These are phyloP conservation scores for Carapus acus DNA, from an alignment of 2,797 vertebrate species.

Conservation along the genomic window DNA sequence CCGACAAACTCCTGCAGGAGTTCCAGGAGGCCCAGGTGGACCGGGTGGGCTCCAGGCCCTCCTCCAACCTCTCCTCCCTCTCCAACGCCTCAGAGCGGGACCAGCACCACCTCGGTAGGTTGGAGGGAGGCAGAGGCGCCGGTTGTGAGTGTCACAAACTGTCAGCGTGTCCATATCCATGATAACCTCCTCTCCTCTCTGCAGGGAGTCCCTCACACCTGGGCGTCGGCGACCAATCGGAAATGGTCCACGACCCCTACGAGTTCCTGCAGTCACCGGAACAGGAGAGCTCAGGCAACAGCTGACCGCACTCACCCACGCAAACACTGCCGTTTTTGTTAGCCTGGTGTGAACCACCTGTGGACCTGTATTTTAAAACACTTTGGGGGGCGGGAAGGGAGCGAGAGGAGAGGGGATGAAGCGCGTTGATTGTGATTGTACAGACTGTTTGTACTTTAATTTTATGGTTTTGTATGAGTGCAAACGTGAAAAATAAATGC, in stretches of 20 bases:
- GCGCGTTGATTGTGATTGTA: constrained; percentile 61
- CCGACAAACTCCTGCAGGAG: constrained; percentile 90
- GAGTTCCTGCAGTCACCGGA: constrained; percentile 98
- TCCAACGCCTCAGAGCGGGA: constrained; percentile 94
- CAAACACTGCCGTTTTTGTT: constrained; percentile 29
- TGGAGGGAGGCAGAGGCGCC: constrained; percentile 11
- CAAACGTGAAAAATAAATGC: constrained; percentile 61
- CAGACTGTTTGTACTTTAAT: constrained; percentile 56
- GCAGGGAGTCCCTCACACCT: constrained; percentile 90
- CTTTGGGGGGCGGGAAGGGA: constrained; percentile 9
- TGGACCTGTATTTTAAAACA: constrained; percentile 13
- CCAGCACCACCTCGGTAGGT: constrained; percentile 87
- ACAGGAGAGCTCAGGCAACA: constrained; percentile 66
- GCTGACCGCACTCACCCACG: constrained; percentile 71
- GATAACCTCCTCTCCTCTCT: constrained; percentile 24
- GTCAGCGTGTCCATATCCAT: background rate
- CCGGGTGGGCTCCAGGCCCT: constrained; percentile 87
- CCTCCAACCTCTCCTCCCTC: constrained; percentile 93
- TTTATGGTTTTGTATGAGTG: constrained; percentile 49
- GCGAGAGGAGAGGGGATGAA: constrained; percentile 28
- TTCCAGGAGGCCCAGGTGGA: constrained; percentile 93
- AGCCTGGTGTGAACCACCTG: constrained; percentile 27
- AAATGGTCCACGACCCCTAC: constrained; percentile 90
- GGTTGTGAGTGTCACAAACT: background rate
- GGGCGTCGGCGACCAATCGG: constrained; percentile 86